phyloP scores from a whole-genome alignment of 1,140 invertebrate species.

The Platyura marginata region DNA sequence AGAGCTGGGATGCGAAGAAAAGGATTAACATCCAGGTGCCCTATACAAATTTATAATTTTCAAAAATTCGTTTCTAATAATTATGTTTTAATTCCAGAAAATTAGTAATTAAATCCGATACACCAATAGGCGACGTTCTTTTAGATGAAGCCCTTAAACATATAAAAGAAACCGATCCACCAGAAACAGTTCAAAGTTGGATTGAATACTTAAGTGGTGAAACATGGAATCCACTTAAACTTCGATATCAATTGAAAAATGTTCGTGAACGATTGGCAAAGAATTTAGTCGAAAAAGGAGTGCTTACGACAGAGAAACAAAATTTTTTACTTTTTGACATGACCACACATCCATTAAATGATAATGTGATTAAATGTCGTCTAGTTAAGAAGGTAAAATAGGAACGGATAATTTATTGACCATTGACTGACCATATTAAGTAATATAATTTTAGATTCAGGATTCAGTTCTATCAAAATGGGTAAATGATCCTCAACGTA shows the following conservation, averaged over 20 bases:
- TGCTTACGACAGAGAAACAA: conserved; percentile 99
- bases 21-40: conserved; percentile 67
- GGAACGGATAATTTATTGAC: too few species aligned
- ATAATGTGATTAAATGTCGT: conserved; percentile 88
- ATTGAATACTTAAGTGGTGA: conserved; percentile 99
- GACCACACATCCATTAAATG: conserved; percentile 98
- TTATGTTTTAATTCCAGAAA: conserved; percentile 28
- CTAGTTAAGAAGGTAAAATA: conserved; percentile 93
- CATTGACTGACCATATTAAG: too few species aligned
- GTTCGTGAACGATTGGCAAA: conserved; percentile 97
- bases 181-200: conserved; percentile 96
- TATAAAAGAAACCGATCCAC: conserved; percentile 91
- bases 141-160: conserved; percentile 98
- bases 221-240: conserved; percentile 99
- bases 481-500: conserved; percentile 94
- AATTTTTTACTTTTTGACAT: conserved; percentile 99
- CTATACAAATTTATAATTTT: background rate
- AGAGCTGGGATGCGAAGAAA: conserved; percentile 89
- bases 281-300: conserved; percentile 98
- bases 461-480: conserved; percentile 91
- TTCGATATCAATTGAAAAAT: conserved; percentile 96
- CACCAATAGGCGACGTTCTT: conserved; percentile 92
- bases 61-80: background rate
- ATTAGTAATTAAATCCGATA: conserved; percentile 48
- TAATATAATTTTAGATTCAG: conserved; percentile 72